Conservation (phyloP, 2,888 invertebrate genomes). For the Drosophila macrothrix region DNA sequence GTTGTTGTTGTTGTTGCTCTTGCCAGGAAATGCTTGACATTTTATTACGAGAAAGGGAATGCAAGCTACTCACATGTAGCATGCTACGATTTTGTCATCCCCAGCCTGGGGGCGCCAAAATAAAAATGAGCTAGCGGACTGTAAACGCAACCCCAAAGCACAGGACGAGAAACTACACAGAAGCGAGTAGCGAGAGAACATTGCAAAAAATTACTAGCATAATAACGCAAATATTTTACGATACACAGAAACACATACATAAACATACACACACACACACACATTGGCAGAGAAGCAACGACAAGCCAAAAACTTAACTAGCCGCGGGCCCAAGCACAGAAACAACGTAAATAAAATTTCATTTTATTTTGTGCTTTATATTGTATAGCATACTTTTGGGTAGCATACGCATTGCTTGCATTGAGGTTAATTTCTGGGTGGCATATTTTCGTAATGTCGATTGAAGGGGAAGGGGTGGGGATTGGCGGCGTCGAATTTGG, state of each 20-base stretch:
- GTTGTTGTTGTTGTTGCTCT: conserved; percentile 8
- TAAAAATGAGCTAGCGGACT: conserved; percentile 76
- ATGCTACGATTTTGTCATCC: conserved; percentile 67
- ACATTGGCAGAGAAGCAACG: conserved; percentile 25
- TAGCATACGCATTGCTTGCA: conserved; percentile 73
- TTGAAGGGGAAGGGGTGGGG: too few species aligned
- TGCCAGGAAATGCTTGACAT: conserved; percentile 62
- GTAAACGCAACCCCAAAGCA: conserved; percentile 40
- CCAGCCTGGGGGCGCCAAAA: conserved; percentile 58
- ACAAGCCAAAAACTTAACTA: conserved; percentile 80
- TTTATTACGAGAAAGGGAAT: conserved; percentile 63
- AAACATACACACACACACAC: conserved; percentile 39
- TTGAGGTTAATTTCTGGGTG: conserved; percentile 71
- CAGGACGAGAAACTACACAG: conserved; percentile 16
- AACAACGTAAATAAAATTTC: conserved; percentile 77
- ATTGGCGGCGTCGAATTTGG: conserved; percentile 27
- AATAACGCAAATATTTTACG: conserved; percentile 81
- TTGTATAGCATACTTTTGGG: conserved; percentile 50
- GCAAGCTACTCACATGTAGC: conserved; percentile 54
- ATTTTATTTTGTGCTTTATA: conserved; percentile 51
- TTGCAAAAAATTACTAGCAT: conserved; percentile 75
- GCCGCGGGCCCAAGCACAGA: conserved; percentile 68
- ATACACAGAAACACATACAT: conserved; percentile 53
- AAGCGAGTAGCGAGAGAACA: conserved; percentile 26
- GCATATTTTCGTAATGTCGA: conserved; percentile 10